phyloP scores from a whole-genome alignment of 2,113 vertebrate species.

The Alethe castanea region DNA sequence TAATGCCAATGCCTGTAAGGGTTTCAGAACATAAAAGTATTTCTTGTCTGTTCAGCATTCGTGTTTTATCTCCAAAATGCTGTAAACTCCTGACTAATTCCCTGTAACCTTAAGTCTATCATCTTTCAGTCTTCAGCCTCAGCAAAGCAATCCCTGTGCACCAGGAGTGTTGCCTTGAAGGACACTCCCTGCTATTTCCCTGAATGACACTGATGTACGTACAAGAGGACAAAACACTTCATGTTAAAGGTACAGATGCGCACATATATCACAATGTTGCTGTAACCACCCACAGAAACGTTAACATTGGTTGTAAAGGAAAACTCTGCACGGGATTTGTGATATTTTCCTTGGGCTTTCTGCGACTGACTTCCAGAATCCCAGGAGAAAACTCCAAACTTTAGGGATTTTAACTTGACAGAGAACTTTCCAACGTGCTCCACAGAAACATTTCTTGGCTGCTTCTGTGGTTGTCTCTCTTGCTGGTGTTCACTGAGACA shows the following conservation, averaged over 20 bases:
- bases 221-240: neutral
- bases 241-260: fast-evolving
- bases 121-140: neutral
- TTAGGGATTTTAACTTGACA: neutral
- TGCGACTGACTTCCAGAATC: neutral
- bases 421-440: neutral
- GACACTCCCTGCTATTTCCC: neutral
- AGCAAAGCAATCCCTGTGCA: neutral
- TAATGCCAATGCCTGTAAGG: neutral
- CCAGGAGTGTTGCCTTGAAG: neutral
- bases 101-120: neutral
- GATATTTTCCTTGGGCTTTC: neutral
- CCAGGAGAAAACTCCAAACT: neutral
- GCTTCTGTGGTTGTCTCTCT: neutral
- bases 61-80: neutral
- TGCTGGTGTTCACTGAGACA: neutral
- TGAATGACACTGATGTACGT: fast-evolving
- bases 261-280: fast-evolving
- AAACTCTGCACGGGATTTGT: neutral
- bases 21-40: neutral
- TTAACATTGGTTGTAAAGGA: neutral
- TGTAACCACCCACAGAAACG: neutral
- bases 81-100: neutral
- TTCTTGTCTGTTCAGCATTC: neutral
- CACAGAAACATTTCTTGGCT: neutral